Base-by-base conservation (phyloP, 2,113 vertebrate species). In the Gadus macrocephalus region DNA sequence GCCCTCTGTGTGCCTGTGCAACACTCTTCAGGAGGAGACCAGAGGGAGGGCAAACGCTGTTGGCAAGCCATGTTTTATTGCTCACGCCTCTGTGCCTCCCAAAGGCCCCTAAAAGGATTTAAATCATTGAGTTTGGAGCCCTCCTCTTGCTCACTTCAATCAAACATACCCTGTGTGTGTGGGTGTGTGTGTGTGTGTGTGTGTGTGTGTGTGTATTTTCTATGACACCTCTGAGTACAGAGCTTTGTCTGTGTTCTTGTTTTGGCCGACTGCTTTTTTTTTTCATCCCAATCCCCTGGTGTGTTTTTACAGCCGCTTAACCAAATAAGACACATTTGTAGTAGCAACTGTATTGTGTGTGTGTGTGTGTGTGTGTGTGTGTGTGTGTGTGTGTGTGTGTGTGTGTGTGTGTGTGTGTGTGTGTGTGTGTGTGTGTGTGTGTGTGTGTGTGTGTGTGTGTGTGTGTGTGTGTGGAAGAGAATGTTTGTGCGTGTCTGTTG, bases 221-320 rank as follows among this genome's bases (percentile, higher is more conserved):
- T 35, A 35, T 35, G 31, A 35, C 31, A 35, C 31, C 31, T 35
- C 31, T 35, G 31, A 35, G 31, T 7, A 35, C 31, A 35, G 31
- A 35, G 31, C 31, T 35, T 35, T 35, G 63, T 15, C 38, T 9
- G 16, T 70, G 75, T 74, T 69, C 71, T 64, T 82, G 58, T 79
- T 74, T 66, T 62, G 70, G 76, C 77, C 89, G 88, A 91, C 91
- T 91, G 89, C 91, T 86, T 89, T 89, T 80, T 25, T 70, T 63
- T 62, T 69, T 60, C 58, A 14, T 62, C 66, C 63, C 67, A 56
- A 56, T 70, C 65, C 74, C 76, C 82, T 70, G 74, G 77, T 75
- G 76, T 75, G 69, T 59, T 27, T 73, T 69, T 75, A 71, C 75
- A 76, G 76, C 67, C 61, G 76, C 76, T 71, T 66, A 71, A 79